Evolutionary conservation across 2,888 invertebrate genomes (phyloP), one percentile per base, ranked within the genome.

Genomic region (Dicycla oo): DNA sequence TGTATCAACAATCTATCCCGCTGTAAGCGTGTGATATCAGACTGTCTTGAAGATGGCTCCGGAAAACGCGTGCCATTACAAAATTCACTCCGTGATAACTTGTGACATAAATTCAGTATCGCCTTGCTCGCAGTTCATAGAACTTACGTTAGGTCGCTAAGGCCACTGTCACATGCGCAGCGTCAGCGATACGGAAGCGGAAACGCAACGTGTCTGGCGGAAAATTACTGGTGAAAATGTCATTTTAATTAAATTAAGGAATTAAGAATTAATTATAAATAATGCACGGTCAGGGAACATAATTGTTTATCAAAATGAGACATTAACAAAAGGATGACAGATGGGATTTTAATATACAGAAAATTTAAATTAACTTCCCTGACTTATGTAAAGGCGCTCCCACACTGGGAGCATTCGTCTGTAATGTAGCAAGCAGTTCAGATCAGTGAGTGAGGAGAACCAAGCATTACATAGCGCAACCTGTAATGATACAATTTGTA

Each of bases 101-200:
- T 87, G 88, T 94, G 95, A 94, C 95, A 95, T 92, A 93, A 93
- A 94, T 94, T 91, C 90, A 89, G 88, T 94, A 94, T 94, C 93
- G 88, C 81, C 84, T 86, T 84, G 86, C 84, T 81, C 85, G 88
- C 91, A 93, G 94, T 95, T 95, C 95, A 94, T 92, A 92, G 95
- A 95, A 95, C 94, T 93, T 92, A 89, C 89, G 88, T 89, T 91
- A 89, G 89, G 89, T 74, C 71, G 64, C 54, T 86, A 77, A 77
- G 77, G 72, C 68, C 40, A 71, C 26, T 76, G 84, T 78, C 65
- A 18, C 56, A 61, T 47, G 54, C 84, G 75, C 13, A 40, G 75
- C 75, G 81, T 30, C 56, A 71, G 85, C 73, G 77, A 65, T 40
- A 73, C 65, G 76, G 72, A 67, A 71, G 74, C 71, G 73, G 58